Percentiles rank a stretch among this genome's conserved stretches.
Conservation (phyloP, 2,113 vertebrate genomes). For the Nematolebias whitei region DNA sequence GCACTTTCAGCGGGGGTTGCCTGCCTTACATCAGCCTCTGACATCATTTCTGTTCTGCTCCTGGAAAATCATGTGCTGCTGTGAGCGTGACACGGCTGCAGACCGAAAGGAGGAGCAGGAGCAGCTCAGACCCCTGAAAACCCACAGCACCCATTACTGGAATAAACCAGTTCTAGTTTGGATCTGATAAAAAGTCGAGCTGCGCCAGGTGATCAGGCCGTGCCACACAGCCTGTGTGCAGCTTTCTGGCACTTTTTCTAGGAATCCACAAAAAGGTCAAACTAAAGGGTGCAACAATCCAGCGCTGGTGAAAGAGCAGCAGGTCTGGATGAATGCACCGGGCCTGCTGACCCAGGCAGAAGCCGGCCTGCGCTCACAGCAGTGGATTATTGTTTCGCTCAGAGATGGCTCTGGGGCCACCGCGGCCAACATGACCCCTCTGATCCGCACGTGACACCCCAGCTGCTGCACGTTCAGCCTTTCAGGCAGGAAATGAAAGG, state of each 20-base stretch:
- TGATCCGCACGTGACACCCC: constrained; percentile 67
- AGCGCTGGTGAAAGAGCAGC: constrained; percentile 53
- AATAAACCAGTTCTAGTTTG: neutral
- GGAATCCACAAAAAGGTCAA: constrained; percentile 34
- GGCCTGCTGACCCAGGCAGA: constrained; percentile 75
- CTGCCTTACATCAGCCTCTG: constrained; percentile 57
- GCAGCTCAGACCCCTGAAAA: constrained; percentile 12
- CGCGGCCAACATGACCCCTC: constrained; percentile 73
- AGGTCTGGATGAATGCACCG: constrained; percentile 67
- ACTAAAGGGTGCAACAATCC: constrained; percentile 31
- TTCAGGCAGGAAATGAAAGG: constrained; percentile 41
- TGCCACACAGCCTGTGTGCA: neutral
- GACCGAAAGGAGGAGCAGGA: neutral
- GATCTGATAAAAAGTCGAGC: neutral
- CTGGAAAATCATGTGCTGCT: constrained; percentile 38
- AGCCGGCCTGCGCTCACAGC: constrained; percentile 57
- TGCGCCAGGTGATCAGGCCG: neutral
- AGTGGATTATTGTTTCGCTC: constrained; percentile 72
- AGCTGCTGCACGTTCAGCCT: constrained; percentile 36
- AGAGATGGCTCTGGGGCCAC: constrained; percentile 72
- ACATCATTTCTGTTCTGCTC: constrained; percentile 56
- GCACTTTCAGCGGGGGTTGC: constrained; percentile 55
- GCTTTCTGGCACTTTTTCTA: constrained; percentile 4
- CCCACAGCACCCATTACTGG: neutral
- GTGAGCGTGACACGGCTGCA: constrained; percentile 22